These are phyloP conservation scores for Mirza zaza DNA, from an alignment of 2,113 vertebrate genomes.

Conservation along the genomic window DNA sequence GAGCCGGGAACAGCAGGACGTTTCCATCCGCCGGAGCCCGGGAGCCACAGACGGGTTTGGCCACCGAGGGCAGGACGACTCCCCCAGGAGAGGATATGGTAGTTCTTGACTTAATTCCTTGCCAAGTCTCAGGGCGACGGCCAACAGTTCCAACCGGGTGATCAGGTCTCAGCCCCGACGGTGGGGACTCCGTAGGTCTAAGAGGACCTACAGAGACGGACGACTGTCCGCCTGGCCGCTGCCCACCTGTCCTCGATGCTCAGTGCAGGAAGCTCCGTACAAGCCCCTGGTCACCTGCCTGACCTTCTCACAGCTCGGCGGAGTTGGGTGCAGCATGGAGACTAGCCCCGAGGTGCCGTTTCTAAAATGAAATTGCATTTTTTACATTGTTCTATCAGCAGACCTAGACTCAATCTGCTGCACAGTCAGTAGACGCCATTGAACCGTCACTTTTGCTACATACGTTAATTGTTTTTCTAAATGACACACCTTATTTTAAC, in stretches of 20 bases:
- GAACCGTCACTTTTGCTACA: neutral
- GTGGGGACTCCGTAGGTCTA: no score
- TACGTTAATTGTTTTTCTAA: neutral
- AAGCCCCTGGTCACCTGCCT: neutral
- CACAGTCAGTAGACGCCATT: accelerated
- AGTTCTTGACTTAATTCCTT: neutral
- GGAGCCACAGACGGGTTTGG: accelerated
- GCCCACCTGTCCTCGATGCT: accelerated
- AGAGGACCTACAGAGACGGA: no score
- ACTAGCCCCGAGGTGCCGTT: neutral
- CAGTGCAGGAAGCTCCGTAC: accelerated
- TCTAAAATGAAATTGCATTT: neutral
- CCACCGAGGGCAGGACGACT: accelerated
- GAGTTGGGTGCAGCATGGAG: no score
- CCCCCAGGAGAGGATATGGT: accelerated
- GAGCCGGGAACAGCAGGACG: no score
- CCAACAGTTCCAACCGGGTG: no score
- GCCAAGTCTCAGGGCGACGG: neutral
- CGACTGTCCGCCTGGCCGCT: no score
- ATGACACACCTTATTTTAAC: neutral
- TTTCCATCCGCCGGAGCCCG: accelerated
- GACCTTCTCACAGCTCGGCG: accelerated
- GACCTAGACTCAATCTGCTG: no score
- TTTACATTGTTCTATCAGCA: no score
- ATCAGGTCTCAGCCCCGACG: neutral